A percentile compares a stretch with the other conserved stretches of the same genome.
phyloP scores from a whole-genome alignment of 2,797 vertebrate genomes.

The Coreius guichenoti region DNA sequence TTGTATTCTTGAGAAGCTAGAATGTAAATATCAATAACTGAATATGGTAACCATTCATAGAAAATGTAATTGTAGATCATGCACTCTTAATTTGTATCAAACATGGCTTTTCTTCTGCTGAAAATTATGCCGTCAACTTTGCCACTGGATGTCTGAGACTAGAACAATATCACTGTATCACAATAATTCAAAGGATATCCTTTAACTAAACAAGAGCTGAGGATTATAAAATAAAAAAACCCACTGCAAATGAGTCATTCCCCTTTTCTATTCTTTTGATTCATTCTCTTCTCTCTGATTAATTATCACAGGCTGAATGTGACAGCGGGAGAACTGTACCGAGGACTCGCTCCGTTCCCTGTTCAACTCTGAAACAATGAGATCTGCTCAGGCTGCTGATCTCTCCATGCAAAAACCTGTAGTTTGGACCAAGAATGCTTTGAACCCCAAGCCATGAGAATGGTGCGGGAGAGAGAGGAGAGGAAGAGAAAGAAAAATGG shows the following conservation, averaged over 20 bases:
- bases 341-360: slow-evolving; percentile 36
- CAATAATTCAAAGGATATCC: background rate
- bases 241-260: slow-evolving; percentile 13
- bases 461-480: background rate
- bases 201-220: slow-evolving; percentile 1
- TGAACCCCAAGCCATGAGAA: slow-evolving; percentile 38
- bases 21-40: background rate
- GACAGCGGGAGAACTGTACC: slow-evolving; percentile 60
- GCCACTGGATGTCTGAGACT: slow-evolving; percentile 10
- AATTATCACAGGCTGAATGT: slow-evolving; percentile 70
- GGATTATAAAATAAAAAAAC: background rate
- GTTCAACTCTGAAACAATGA: slow-evolving; percentile 52
- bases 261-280: slow-evolving; percentile 22
- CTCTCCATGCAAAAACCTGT: slow-evolving; percentile 11
- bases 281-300: slow-evolving; percentile 70
- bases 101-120: background rate
- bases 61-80: background rate
- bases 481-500: slow-evolving; percentile 15
- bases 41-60: background rate
- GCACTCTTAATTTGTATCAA: background rate
- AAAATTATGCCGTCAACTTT: background rate
- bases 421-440: background rate
- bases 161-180: background rate
- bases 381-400: slow-evolving; percentile 45
- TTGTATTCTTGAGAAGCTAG: background rate